Evolutionary conservation across 2,888 invertebrate genomes (phyloP).

Genomic region (Hemaris fuciformis): DNA sequence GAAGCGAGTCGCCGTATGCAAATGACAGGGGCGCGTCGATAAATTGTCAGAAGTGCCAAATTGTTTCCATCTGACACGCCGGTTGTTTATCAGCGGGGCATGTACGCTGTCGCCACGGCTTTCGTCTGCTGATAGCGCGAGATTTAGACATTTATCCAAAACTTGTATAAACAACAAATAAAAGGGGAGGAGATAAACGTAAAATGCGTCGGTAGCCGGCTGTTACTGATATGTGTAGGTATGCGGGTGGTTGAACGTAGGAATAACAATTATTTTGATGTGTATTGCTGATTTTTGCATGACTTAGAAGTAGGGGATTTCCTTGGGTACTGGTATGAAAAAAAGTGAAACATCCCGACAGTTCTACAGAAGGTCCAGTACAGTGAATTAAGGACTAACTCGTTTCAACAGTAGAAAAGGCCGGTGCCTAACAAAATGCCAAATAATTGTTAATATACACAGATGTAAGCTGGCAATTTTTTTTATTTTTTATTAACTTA

Average conservation of each 20-base stretch:
- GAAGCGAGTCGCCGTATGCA: slow-evolving; percentile 18
- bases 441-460: too few species aligned
- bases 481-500: too few species aligned
- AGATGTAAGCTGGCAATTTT: too few species aligned
- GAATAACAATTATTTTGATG: too few species aligned
- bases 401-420: too few species aligned
- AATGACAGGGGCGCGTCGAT: slow-evolving; percentile 15
- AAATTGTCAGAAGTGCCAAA: slow-evolving; percentile 11
- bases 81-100: slow-evolving; percentile 53
- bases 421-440: too few species aligned
- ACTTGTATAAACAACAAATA: slow-evolving; percentile 32
- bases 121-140: slow-evolving; percentile 22
- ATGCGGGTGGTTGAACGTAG: neutral
- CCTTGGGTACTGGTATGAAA: too few species aligned
- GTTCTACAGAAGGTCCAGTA: too few species aligned
- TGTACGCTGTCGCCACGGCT: slow-evolving; percentile 49
- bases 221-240: slow-evolving; percentile 9
- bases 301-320: too few species aligned
- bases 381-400: too few species aligned
- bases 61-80: neutral
- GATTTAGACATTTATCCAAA: slow-evolving; percentile 59
- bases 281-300: too few species aligned
- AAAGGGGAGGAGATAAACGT: slow-evolving; percentile 28
- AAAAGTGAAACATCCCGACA: too few species aligned
- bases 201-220: slow-evolving; percentile 23